A percentile compares a stretch with the other conserved stretches of the same genome.
Conservation (phyloP, 2,888 invertebrate genomes). For the Synanthedon myopaeformis region DNA sequence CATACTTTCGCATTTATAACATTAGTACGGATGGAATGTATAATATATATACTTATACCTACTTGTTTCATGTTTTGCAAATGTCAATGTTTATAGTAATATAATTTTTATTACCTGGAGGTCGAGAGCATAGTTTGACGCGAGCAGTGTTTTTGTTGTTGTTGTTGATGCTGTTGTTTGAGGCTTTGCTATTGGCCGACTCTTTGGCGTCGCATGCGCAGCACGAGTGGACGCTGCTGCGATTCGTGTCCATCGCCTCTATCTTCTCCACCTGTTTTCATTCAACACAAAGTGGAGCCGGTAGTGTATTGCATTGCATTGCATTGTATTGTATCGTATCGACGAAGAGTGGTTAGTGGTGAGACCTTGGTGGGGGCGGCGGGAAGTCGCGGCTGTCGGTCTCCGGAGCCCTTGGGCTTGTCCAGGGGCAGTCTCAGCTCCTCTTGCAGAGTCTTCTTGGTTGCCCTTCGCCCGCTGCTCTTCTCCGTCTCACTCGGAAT, state of each 20-base stretch:
- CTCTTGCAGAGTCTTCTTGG: constrained; percentile 22
- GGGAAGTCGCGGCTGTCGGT: constrained; percentile 31
- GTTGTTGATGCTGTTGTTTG: constrained; percentile 11
- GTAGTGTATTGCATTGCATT: too few species aligned
- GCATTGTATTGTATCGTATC: not conserved
- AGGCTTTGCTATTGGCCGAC: constrained; percentile 6
- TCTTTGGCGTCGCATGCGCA: constrained; percentile 37
- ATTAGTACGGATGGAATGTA: too few species aligned
- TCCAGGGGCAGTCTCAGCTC: constrained; percentile 35
- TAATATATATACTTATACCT: too few species aligned
- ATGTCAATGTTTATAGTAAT: too few species aligned
- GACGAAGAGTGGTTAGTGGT: too few species aligned
- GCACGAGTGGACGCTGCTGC: constrained; percentile 53
- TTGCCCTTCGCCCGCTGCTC: too few species aligned
- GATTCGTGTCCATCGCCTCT: constrained; percentile 50
- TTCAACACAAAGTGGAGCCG: too few species aligned
- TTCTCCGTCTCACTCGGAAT: constrained; percentile 8
- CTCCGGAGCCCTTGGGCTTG: constrained; percentile 27
- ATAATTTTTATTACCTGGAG: constrained; percentile 24
- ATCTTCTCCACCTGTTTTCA: constrained; percentile 46
- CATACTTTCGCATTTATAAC: too few species aligned
- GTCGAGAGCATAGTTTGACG: constrained; percentile 25
- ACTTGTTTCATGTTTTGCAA: too few species aligned
- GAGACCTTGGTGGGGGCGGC: constrained; percentile 35
- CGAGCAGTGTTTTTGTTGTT: too few species aligned